Base-by-base conservation (phyloP, 2,797 vertebrate species). In the Oryzias sinensis region DNA sequence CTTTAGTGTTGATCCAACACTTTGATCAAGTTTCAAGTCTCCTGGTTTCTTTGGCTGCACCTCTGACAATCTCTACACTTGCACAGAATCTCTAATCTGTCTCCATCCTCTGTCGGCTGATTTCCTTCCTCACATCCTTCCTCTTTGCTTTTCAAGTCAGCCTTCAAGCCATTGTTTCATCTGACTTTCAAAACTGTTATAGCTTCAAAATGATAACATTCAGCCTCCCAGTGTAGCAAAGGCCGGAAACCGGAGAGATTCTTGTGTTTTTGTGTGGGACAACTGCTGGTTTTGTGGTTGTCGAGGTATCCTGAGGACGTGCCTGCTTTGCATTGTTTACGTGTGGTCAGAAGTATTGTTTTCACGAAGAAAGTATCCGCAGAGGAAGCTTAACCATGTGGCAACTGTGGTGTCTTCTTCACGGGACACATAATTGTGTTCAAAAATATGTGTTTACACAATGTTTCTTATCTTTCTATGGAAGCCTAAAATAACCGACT, bases 61-160 rank as follows among this genome's bases (percentile, higher is more conserved):
- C 71, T 80, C 82, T 68, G 59, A 82, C 15, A 52, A 59, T 74
- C 53, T 14, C 13, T 33, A 1, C n/a, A 46, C 59, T 55, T 50
- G 33, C 49, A 53, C 57, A 49, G 59, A 37, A 43, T 24, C 52
- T 22, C 43, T 5, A 9, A 4, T 4, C 51, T 37, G 27, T 68
- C 57, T 65, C 46, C 49, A 15, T 64, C 65, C 53, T 56, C 58
- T 47, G 47, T 65, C 52, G 45, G 0, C 62, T 18, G 45, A 42
- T 42, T 68, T 52, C 63, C 68, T 62, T 78, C 68, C 77, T 70
- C 67, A 59, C 66, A 58, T 76, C 70, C 72, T 76, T 82, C 77
- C 73, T 59, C 65, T 79, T 58, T 60, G 62, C 65, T 56, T 83
- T 80, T 82, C 77, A 68, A 65, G 22, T 75, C 72, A 50, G 55